phyloP scores from a whole-genome alignment of 2,113 vertebrate species.

The Paracanthobrama guichenoti region DNA sequence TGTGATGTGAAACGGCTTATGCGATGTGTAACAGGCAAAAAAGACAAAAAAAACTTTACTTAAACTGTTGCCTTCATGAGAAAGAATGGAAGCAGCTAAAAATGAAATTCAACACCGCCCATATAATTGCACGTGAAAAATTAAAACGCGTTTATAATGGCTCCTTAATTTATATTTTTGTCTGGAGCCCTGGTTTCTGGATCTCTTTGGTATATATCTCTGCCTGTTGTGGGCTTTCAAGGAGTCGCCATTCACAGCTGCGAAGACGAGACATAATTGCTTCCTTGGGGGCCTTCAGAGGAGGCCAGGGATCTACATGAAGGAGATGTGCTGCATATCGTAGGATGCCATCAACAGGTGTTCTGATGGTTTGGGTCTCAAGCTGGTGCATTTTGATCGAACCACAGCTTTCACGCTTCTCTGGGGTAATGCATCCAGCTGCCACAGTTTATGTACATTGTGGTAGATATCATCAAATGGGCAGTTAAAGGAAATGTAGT shows the following conservation, averaged over 20 bases:
- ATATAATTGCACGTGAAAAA: no score
- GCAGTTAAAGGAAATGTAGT: neutral
- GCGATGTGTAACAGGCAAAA: no score
- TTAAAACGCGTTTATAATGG: no score
- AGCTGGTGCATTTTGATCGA: neutral
- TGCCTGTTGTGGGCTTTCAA: neutral
- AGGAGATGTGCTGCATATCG: neutral
- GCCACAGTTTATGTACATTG: neutral
- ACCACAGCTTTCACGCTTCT: neutral
- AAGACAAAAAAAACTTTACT: no score
- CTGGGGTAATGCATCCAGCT: neutral
- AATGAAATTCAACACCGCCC: no score
- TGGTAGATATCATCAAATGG: neutral
- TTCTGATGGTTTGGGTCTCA: neutral
- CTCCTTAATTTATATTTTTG: no score
- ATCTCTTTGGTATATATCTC: no score
- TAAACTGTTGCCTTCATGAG: no score
- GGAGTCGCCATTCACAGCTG: neutral
- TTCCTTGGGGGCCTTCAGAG: neutral
- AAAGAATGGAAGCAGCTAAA: no score
- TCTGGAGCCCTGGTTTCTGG: no score
- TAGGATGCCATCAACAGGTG: neutral
- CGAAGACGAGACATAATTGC: neutral
- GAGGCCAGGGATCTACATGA: neutral
- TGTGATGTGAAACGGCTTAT: no score